Evolutionary conservation across 2,797 vertebrate genomes (phyloP).

Genomic region (Poecilia picta): DNA sequence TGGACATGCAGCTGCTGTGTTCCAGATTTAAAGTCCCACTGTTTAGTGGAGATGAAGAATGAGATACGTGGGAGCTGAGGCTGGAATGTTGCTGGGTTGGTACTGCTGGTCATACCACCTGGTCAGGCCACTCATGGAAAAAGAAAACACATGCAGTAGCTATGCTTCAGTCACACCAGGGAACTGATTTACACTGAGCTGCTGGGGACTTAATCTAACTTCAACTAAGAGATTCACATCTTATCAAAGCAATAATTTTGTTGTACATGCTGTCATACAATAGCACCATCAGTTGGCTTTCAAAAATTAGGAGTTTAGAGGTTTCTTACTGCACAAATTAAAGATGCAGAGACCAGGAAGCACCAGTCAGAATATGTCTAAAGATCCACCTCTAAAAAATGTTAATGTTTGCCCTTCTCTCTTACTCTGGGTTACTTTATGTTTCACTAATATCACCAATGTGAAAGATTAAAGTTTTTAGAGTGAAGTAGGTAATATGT

Average conservation of each 20-base stretch:
- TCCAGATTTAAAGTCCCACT: conserved; percentile 48
- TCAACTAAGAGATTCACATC: not conserved
- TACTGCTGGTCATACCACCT: conserved; percentile 72
- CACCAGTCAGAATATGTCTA: not conserved
- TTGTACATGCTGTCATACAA: conserved; percentile 16
- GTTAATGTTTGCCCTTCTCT: not conserved
- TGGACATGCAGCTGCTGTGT: conserved; percentile 53
- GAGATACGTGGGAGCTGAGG: conserved; percentile 50
- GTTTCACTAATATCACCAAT: not conserved
- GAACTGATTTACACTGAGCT: not conserved
- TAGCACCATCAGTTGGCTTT: conserved; percentile 62
- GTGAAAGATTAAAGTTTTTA: not conserved
- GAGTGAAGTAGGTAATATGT: not conserved
- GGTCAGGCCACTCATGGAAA: conserved; percentile 64
- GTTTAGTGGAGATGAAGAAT: conserved; percentile 42
- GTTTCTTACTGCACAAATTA: not conserved
- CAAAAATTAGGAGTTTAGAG: conserved; percentile 20
- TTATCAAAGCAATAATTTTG: not conserved
- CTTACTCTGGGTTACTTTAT: not conserved
- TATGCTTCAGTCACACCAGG: conserved; percentile 16
- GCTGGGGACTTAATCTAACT: not conserved
- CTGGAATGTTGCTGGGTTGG: conserved; percentile 70
- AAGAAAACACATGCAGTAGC: conserved; percentile 33
- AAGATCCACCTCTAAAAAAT: not conserved
- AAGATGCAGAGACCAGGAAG: not conserved